Evolutionary conservation across 2,888 invertebrate species (phyloP), one percentile per base, ranked within the genome.

Genomic region (Neuroscelio doddi): DNA sequence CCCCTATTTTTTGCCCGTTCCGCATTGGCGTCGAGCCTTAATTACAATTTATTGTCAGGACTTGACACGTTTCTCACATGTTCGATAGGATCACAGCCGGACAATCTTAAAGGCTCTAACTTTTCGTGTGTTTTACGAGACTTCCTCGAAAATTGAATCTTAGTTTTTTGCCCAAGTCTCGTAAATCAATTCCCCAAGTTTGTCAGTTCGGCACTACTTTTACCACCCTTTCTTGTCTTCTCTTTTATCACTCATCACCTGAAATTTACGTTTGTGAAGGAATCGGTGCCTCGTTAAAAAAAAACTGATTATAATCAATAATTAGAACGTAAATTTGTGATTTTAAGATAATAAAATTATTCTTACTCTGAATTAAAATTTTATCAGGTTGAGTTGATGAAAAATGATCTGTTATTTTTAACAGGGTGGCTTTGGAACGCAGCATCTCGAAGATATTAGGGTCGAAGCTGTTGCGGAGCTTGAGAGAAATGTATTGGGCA

Each of bases 11-110:
- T 52, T 44, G 41, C 17, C 32, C 47, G 47, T 59, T 58, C 17
- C 29, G 45, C 53, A 17, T 46, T 38, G 46, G 38, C 45, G 14
- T 55, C 55, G 47, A 53, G 47, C 57, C 50, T 53, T 61, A 55
- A 61, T 68, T 57, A 64, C 68, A 61, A 64, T 69, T 71, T 71
- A 69, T 71, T 69, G 69, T 67, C 69, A 65, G 56, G 52, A 56
- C 56, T 63, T 57, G 51, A 64, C 53, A 55, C 61, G 53, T 46
- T 45, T 55, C 57, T 57, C 41, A 34, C 49, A 57, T 39, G 30
- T 29, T 53, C 50, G 30, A 59, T 32, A 32, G 53, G 26, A 26
- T 29, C 27, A 24, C 24, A 49, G 49, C 16, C 32, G 36, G 42
- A 27, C 32, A 27, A 16, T 36, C 42, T 29, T n/a, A 17, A 16